These are phyloP conservation scores for Synanceia verrucosa DNA, from an alignment of 2,797 vertebrate genomes.

Conservation along the genomic window DNA sequence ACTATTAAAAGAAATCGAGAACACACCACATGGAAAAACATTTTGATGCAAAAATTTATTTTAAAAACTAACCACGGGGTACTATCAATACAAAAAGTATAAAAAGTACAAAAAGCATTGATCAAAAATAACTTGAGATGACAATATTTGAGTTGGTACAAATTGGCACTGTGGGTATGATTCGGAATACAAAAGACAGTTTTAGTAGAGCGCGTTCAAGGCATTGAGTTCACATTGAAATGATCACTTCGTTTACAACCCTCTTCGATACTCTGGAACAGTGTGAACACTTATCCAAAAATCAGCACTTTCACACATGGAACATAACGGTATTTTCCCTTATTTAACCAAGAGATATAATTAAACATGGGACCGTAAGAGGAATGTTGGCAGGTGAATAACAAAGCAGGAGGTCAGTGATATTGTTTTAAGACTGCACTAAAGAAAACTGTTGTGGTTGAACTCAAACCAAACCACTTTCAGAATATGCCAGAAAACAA, in stretches of 20 bases:
- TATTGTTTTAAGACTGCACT: no score
- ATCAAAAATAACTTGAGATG: slow-evolving; percentile 78
- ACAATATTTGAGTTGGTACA: slow-evolving; percentile 63
- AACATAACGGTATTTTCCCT: slow-evolving; percentile 21
- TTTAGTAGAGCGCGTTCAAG: slow-evolving; percentile 54
- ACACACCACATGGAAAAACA: fast-evolving
- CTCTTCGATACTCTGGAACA: slow-evolving; percentile 17
- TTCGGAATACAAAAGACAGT: slow-evolving; percentile 63
- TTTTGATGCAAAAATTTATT: slow-evolving; percentile 69
- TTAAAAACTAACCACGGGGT: slow-evolving; percentile 72
- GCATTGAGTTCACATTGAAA: slow-evolving; percentile 71
- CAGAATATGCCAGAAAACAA: neutral
- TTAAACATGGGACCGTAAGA: neutral
- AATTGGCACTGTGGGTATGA: slow-evolving; percentile 69
- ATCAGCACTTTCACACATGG: slow-evolving; percentile 35
- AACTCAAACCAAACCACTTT: slow-evolving; percentile 28
- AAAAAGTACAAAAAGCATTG: slow-evolving; percentile 76
- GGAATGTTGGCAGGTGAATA: slow-evolving; percentile 7
- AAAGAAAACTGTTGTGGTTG: neutral
- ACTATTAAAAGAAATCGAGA: no score
- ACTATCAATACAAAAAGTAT: slow-evolving; percentile 78
- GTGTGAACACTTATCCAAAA: neutral
- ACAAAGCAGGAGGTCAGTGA: slow-evolving; percentile 26
- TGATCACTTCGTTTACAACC: slow-evolving; percentile 43
- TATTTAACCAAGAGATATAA: slow-evolving; percentile 12